A percentile compares a stretch with the other conserved stretches of the same genome.
phyloP scores from a whole-genome alignment of 2,797 vertebrate species.

The Hybognathus amarus region DNA sequence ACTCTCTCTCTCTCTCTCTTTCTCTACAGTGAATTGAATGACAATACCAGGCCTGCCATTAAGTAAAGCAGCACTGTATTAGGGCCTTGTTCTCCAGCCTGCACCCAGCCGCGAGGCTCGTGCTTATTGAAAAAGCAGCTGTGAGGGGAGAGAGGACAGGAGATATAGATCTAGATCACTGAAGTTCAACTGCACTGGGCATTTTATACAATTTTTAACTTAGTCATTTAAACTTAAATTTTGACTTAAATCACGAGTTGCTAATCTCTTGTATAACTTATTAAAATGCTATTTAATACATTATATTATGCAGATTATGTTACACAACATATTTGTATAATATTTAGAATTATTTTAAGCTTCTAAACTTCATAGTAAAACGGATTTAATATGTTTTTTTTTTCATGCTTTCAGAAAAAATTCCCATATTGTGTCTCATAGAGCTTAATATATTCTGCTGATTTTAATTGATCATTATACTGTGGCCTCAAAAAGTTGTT shows the following conservation, averaged over 20 bases:
- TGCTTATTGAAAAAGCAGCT: constrained; percentile 83
- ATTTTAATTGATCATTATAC: background rate
- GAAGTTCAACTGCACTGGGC: background rate
- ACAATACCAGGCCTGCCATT: constrained; percentile 79
- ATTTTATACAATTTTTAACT: background rate
- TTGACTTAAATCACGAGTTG: background rate
- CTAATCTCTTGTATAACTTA: too few relatives aligned
- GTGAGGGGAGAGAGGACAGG: constrained; percentile 57
- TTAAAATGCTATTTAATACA: background rate
- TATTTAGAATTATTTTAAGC: background rate
- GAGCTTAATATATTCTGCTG: background rate
- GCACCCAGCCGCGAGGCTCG: constrained; percentile 76
- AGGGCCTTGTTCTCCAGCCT: constrained; percentile 78
- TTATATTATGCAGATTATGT: background rate
- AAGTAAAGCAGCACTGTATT: constrained; percentile 76
- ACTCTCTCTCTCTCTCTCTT: constrained; percentile 53
- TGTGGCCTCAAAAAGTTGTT: background rate
- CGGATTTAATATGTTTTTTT: background rate
- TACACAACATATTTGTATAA: background rate
- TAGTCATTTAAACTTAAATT: too few relatives aligned
- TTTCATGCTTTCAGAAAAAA: background rate
- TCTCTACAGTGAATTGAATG: constrained; percentile 73
- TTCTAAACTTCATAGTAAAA: background rate
- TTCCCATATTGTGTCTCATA: background rate
- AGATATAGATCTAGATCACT: constrained; percentile 56